These are phyloP conservation scores for Eutrigla gurnardus DNA, from an alignment of 2,797 vertebrate species.

Conservation along the genomic window DNA sequence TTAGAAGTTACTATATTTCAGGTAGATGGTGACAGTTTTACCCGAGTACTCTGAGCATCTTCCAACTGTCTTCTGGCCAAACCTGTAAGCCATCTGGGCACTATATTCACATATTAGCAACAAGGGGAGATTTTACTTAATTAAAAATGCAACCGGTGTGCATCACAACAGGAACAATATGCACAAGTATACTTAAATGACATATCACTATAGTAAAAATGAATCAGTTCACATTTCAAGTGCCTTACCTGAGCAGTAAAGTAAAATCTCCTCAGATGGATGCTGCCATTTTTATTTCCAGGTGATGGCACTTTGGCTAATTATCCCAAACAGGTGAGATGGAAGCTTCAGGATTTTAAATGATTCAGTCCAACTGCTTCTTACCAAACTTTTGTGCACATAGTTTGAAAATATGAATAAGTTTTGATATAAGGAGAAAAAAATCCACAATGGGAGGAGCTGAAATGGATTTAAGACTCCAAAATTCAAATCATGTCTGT, in stretches of 20 bases:
- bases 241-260: conserved; percentile 35
- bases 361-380: not conserved
- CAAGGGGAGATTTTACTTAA: conserved; percentile 1
- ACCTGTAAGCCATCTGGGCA: conserved; percentile 67
- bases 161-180: not conserved
- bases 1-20: not conserved
- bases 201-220: not conserved
- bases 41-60: conserved; percentile 50
- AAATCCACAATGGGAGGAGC: no score
- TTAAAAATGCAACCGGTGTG: not conserved
- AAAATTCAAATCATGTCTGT: not conserved
- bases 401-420: not conserved
- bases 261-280: conserved; percentile 9
- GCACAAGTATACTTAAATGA: not conserved
- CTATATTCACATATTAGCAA: not conserved
- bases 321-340: conserved; percentile 27
- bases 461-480: not conserved
- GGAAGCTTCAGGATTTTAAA: not conserved
- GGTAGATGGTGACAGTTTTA: conserved; percentile 31
- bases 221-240: not conserved
- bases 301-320: conserved; percentile 72
- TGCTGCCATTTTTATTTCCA: conserved; percentile 46
- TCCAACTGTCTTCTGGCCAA: conserved; percentile 31
- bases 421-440: no score
- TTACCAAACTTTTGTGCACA: not conserved